phyloP scores from a whole-genome alignment of 2,113 vertebrate genomes.

The Edolisoma coerulescens region DNA sequence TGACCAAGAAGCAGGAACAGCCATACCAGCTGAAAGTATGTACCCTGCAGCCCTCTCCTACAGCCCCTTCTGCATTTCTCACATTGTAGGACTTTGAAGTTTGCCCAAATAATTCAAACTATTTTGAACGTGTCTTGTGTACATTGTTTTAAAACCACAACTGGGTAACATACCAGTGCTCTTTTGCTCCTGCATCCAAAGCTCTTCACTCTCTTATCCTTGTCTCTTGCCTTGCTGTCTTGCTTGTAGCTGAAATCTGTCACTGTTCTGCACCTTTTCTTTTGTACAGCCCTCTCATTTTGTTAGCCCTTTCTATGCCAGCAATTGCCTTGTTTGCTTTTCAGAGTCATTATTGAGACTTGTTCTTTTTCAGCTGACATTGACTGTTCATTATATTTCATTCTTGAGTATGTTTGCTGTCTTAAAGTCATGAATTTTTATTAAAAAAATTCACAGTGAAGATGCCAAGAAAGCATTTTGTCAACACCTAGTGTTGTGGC shows the following conservation, averaged over 20 bases:
- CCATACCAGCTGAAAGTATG: slow-evolving; percentile 92
- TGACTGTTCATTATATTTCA: background rate
- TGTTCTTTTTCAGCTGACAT: background rate
- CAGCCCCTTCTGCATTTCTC: background rate
- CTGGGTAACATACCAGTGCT: background rate
- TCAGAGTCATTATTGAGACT: background rate
- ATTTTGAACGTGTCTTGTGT: background rate
- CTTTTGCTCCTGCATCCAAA: background rate
- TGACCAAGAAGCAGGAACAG: slow-evolving; percentile 81
- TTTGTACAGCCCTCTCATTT: background rate
- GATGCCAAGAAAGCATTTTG: background rate
- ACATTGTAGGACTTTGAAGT: background rate
- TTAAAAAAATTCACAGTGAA: background rate
- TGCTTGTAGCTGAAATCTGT: background rate
- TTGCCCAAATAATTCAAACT: background rate
- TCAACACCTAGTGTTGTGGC: background rate
- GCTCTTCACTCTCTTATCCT: background rate
- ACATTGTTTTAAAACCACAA: background rate
- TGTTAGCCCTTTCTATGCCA: background rate
- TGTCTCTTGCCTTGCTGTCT: background rate
- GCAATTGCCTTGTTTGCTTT: background rate
- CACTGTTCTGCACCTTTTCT: background rate
- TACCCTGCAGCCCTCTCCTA: background rate
- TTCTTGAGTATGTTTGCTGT: background rate
- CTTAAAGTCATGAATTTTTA: background rate